A percentile compares a stretch with the other conserved stretches of the same genome.
phyloP scores from a whole-genome alignment of 2,797 vertebrate genomes.

The Oceanodroma leucorhoa region DNA sequence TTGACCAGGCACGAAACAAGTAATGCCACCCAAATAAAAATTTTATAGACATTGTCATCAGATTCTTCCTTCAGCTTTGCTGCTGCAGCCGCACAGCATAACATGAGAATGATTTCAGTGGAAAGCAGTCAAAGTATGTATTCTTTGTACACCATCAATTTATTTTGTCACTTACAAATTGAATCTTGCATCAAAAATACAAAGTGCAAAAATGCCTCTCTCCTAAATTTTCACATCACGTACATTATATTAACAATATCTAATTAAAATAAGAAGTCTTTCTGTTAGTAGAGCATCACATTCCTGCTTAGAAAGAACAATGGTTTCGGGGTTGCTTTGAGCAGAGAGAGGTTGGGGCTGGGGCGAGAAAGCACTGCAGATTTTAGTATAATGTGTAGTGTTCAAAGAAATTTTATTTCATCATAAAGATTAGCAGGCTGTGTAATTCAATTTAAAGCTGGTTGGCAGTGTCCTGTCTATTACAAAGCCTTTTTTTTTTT shows the following conservation, averaged over 20 bases:
- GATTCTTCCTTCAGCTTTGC: not conserved
- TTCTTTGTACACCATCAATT: not conserved
- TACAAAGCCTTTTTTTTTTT: slow-evolving; percentile 58
- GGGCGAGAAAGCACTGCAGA: slow-evolving; percentile 25
- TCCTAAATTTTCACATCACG: not conserved
- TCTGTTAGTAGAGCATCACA: not conserved
- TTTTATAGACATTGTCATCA: not conserved
- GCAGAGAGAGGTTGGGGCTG: not conserved
- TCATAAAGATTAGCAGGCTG: slow-evolving; percentile 83
- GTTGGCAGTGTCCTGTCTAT: slow-evolving; percentile 65
- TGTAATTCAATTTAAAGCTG: slow-evolving; percentile 83
- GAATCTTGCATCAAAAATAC: not conserved
- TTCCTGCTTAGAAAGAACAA: slow-evolving; percentile 20
- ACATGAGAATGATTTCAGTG: not conserved
- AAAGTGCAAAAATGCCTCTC: not conserved
- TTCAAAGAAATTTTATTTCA: slow-evolving; percentile 75
- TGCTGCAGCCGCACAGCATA: not conserved
- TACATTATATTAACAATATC: not conserved
- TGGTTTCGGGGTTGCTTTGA: not conserved
- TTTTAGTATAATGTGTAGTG: slow-evolving; percentile 70
- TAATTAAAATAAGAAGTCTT: not conserved
- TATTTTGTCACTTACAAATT: not conserved
- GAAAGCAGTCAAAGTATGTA: not conserved
- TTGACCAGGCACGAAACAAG: not conserved
- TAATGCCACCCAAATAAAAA: not conserved